phyloP scores from a whole-genome alignment of 2,888 invertebrate species.

The Thereva nobilitata region DNA sequence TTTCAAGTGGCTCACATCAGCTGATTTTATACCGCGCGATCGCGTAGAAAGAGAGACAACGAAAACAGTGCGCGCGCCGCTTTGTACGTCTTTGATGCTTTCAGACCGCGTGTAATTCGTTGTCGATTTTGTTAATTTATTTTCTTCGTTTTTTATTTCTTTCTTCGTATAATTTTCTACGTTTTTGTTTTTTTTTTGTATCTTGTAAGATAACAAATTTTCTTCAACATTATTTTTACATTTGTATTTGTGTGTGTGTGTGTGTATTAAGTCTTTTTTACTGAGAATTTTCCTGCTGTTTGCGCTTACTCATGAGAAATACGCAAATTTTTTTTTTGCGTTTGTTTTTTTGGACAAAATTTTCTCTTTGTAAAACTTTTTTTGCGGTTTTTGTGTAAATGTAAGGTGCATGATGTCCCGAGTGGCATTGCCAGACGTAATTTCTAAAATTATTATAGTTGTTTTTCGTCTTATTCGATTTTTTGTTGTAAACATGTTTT shows the following conservation, averaged over 20 bases:
- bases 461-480: too few species aligned
- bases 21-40: slow-evolving; percentile 57
- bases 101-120: neutral
- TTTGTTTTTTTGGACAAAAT: neutral
- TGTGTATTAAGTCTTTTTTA: too few species aligned
- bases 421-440: too few species aligned
- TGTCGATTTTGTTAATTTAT: slow-evolving; percentile 13
- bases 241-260: too few species aligned
- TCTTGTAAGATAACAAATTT: too few species aligned
- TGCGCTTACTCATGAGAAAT: slow-evolving; percentile 1
- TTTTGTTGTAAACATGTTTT: too few species aligned
- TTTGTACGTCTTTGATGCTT: slow-evolving; percentile 19
- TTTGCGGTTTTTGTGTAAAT: neutral
- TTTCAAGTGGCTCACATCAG: slow-evolving; percentile 54
- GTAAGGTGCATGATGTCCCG: too few species aligned
- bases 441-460: too few species aligned
- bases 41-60: slow-evolving; percentile 47
- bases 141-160: slow-evolving; percentile 15
- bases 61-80: slow-evolving; percentile 43
- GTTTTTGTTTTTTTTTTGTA: too few species aligned
- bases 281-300: slow-evolving; percentile 19
- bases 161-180: slow-evolving; percentile 7
- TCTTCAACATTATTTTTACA: too few species aligned
- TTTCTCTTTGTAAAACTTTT: neutral
- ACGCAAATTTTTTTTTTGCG: slow-evolving; percentile 12